A percentile compares a stretch with the other conserved stretches of the same genome.
Conservation (phyloP, 2,888 invertebrate genomes). For the Priocnemis perturbator region DNA sequence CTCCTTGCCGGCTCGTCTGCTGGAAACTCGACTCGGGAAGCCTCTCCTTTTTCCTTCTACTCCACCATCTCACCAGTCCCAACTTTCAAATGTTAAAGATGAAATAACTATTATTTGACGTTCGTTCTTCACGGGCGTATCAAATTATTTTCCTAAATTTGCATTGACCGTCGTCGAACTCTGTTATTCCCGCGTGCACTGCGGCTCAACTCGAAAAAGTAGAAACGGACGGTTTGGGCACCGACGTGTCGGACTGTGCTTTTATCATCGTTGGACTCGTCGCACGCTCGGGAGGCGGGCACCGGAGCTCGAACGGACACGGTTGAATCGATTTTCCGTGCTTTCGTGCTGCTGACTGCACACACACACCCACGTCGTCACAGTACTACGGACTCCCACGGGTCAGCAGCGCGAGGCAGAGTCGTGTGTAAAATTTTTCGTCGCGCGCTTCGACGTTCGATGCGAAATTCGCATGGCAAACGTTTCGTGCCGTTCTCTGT, state of each 20-base stretch:
- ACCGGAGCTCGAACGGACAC: conserved; percentile 52
- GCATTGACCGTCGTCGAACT: too few species aligned
- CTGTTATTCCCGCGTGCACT: too few species aligned
- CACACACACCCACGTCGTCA: conserved; percentile 34
- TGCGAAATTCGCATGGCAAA: too few species aligned
- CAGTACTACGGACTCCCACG: conserved; percentile 5
- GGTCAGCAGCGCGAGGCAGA: not conserved
- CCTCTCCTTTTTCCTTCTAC: too few species aligned
- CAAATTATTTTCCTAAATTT: too few species aligned
- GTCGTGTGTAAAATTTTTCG: conserved; percentile 16
- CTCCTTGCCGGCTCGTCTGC: too few species aligned
- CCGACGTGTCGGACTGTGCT: not conserved
- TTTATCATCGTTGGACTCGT: conserved; percentile 17
- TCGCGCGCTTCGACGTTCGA: conserved; percentile 12
- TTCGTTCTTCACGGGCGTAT: too few species aligned
- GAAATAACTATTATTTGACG: too few species aligned
- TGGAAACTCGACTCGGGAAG: too few species aligned
- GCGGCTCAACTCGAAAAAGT: too few species aligned
- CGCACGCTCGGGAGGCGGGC: conserved; percentile 45
- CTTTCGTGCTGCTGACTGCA: conserved; percentile 45
- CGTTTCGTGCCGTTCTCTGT: not conserved
- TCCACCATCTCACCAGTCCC: too few species aligned
- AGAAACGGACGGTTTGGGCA: too few species aligned
- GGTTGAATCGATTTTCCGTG: conserved; percentile 58
- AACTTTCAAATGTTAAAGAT: not conserved